Percentiles rank a stretch among this genome's conserved stretches.
Conservation (phyloP, 2,797 vertebrate species). For the Peromyscus nudipes region DNA sequence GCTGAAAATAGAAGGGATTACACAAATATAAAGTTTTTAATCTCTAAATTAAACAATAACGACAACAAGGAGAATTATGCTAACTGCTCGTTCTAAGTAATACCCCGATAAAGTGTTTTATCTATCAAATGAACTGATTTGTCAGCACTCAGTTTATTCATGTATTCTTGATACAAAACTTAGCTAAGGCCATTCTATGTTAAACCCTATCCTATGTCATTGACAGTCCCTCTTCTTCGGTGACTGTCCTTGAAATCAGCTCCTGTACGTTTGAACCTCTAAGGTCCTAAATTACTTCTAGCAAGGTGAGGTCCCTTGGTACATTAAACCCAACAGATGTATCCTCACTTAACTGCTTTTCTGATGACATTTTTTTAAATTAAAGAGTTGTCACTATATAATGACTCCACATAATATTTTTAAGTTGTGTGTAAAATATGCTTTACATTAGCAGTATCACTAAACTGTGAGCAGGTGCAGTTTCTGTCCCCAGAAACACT, state of each 20-base stretch:
- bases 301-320: fast-evolving
- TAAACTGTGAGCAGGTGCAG: not conserved
- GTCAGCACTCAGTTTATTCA: not conserved
- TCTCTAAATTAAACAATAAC: not conserved
- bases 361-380: not conserved
- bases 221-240: not conserved
- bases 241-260: not conserved
- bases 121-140: not conserved
- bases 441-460: not conserved
- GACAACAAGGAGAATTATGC: not conserved
- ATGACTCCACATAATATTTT: not conserved
- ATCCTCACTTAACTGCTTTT: not conserved
- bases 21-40: not conserved
- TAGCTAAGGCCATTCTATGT: not conserved
- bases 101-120: not conserved
- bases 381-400: not conserved
- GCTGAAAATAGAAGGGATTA: not conserved
- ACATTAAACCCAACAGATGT: not conserved
- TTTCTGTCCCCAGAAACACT: not conserved
- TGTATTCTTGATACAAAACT: not conserved
- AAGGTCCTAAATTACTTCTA: not conserved
- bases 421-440: not conserved
- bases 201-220: not conserved
- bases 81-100: not conserved
- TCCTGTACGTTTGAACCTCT: not conserved